A percentile compares a stretch with the other conserved stretches of the same genome.
Conservation (phyloP, 2,888 invertebrate genomes). For the Eupithecia vulgata region DNA sequence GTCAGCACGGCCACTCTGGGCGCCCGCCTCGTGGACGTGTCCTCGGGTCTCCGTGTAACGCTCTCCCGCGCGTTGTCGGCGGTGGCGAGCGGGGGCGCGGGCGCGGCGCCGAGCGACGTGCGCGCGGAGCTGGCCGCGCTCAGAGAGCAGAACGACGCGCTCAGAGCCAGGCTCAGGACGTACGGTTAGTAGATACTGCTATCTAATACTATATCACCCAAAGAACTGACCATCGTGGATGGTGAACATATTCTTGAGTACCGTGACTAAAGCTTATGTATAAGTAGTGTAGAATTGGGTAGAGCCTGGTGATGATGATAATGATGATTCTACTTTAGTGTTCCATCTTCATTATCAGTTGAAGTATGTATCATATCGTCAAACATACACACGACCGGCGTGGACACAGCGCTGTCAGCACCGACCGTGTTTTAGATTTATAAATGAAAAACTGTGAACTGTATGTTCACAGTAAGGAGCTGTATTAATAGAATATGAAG, state of each 20-base stretch:
- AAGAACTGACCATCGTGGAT: no score
- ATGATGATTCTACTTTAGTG: neutral
- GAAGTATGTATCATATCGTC: neutral
- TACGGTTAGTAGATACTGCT: slow-evolving; percentile 6
- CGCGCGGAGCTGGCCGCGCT: slow-evolving; percentile 48
- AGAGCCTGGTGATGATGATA: neutral
- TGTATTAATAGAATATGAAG: no score
- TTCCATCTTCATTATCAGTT: neutral
- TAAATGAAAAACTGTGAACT: no score
- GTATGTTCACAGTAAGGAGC: no score
- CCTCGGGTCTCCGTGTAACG: slow-evolving; percentile 59
- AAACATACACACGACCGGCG: no score
- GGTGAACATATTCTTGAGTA: neutral
- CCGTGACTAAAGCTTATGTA: neutral
- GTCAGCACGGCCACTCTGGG: slow-evolving; percentile 56
- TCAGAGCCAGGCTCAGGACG: slow-evolving; percentile 39
- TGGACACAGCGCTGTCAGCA: neutral
- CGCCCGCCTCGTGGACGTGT: slow-evolving; percentile 50
- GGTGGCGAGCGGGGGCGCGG: slow-evolving; percentile 31
- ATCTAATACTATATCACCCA: no score
- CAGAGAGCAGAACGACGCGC: slow-evolving; percentile 55
- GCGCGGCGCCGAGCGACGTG: slow-evolving; percentile 30
- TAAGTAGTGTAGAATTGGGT: neutral
- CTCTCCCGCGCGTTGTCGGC: slow-evolving; percentile 57
- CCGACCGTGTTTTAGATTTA: no score